Percentiles rank a stretch among this genome's conserved stretches.
These are phyloP conservation scores for Enteromius trimaculatus DNA, from an alignment of 2,797 vertebrate genomes.

Conservation along the genomic window DNA sequence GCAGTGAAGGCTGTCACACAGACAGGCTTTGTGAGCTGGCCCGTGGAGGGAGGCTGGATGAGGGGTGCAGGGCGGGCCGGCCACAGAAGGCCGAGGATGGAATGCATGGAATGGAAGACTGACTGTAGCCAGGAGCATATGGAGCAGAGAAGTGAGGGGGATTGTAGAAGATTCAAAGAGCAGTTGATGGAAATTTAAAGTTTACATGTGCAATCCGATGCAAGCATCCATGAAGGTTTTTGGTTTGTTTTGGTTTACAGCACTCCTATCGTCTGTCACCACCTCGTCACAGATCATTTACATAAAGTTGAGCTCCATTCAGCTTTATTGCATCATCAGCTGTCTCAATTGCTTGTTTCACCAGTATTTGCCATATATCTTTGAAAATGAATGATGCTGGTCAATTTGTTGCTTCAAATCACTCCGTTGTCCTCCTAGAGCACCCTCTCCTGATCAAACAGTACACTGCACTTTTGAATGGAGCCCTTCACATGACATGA, in stretches of 20 bases:
- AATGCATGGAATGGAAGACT: constrained; percentile 79
- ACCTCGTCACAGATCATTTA: background rate
- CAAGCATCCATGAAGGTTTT: constrained; percentile 25
- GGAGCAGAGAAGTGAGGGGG: background rate
- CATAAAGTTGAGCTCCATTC: background rate
- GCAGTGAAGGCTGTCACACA: constrained; percentile 61
- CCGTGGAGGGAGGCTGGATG: constrained; percentile 50
- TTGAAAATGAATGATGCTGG: background rate
- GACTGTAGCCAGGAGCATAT: constrained; percentile 44
- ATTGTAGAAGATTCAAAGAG: background rate
- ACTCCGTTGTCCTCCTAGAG: background rate
- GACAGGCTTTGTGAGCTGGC: constrained; percentile 65
- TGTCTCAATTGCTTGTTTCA: background rate
- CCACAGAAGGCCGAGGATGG: constrained; percentile 73
- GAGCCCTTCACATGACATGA: background rate
- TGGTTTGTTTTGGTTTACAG: constrained; percentile 35
- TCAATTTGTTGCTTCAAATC: background rate
- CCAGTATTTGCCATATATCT: background rate
- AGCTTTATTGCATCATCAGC: background rate
- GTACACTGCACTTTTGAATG: background rate
- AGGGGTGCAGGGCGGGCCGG: constrained; percentile 65
- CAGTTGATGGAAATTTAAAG: background rate
- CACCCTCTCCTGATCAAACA: background rate
- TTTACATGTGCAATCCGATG: constrained; percentile 21
- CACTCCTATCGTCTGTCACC: too few species aligned